Base-by-base conservation (phyloP, 2,113 vertebrate species). In the Phalacrocorax pelagicus region DNA sequence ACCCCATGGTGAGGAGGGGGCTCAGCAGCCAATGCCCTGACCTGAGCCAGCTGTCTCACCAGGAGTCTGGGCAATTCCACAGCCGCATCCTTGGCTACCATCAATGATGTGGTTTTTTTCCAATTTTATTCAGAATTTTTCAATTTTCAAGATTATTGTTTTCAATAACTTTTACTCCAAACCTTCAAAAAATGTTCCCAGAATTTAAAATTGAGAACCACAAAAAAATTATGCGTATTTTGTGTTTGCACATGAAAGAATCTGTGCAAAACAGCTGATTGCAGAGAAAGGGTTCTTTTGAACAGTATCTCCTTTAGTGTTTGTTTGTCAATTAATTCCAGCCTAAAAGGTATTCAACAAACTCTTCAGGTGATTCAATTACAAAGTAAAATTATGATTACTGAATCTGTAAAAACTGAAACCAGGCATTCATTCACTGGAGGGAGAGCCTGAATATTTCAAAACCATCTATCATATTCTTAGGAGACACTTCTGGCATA, bases 31-130 rank as follows among this genome's bases (percentile, higher is more conserved):
- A 3, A 21, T 38, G 12, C 36, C 29, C 34, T 32, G 7, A 40
- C 20, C n/a, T 12, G 16, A 30, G 9, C 22, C 42, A 19, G 16
- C 10, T 23, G 10, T 34, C 32, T 51, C 44, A 49, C 65, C 11
- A 13, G 9, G 10, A 46, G 5, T 29, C 51, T 51, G 18, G 6
- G 3, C 20, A 6, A 10, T 9, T 27, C 61, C 44, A 38, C 51
- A 59, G 61, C 36, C 44, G 20, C 8, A 11, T 27, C 52, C 38
- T 23, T 34, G 36, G 26, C 36, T 27, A 27, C 12, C 14, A 44
- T 12, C 27, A 69, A 16, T 3, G 1, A 15, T 36, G 36, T 3
- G 3, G 0, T 8, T 52, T 59, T 65, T 46, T 17, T 17, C 34
- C 34, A 52, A 12, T 21, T 73, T 44, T 66, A 59, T 29, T 26